phyloP scores from a whole-genome alignment of 2,113 vertebrate species.

The Oxyruncus cristatus region DNA sequence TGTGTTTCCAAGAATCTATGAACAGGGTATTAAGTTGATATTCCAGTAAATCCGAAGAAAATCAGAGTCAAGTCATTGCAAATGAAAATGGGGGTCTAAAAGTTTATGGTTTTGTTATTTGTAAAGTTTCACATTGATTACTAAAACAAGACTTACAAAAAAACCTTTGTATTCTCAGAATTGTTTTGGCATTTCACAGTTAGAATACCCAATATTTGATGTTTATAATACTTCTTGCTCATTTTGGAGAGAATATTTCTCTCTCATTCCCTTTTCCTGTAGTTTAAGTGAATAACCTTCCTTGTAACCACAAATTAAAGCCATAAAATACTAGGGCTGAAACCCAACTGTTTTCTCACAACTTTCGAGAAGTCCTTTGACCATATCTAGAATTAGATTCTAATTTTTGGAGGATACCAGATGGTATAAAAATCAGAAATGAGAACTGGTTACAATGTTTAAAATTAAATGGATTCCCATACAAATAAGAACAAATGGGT shows the following conservation, averaged over 20 bases:
- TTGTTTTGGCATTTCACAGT: background rate
- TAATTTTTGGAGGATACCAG: background rate
- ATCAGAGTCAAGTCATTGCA: background rate
- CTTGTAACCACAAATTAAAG: background rate
- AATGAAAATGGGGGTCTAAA: background rate
- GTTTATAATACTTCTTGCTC: background rate
- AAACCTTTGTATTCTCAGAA: background rate
- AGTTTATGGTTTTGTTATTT: background rate
- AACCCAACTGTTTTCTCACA: background rate
- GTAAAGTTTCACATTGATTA: background rate
- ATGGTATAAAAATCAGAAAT: background rate
- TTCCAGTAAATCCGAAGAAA: background rate
- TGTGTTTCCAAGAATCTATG: background rate
- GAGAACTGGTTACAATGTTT: background rate
- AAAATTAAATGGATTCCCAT: background rate
- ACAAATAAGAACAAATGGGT: background rate
- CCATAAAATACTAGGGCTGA: background rate
- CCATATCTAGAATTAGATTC: background rate
- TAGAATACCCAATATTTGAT: background rate
- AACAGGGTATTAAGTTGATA: background rate
- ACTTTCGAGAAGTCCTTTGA: background rate
- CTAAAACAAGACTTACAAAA: background rate
- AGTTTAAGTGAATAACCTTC: background rate
- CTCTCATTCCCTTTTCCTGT: background rate
- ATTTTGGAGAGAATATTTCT: background rate